Percentiles rank a stretch among this genome's conserved stretches.
Conservation (phyloP, 2,888 invertebrate species). For the Stictocephala bisonia region DNA sequence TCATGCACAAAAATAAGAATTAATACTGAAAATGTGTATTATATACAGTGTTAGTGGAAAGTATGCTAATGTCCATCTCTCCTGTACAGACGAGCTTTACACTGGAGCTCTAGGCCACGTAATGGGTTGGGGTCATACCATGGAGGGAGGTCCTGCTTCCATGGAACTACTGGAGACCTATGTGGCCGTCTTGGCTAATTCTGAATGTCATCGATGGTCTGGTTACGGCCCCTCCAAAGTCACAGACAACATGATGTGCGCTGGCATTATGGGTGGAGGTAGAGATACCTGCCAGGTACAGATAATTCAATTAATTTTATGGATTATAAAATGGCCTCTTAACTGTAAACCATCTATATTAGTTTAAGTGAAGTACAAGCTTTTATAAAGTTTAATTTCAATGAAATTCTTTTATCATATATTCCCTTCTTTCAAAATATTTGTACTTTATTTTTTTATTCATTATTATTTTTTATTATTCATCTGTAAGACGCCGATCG, state of each 20-base stretch:
- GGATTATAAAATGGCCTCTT: background rate
- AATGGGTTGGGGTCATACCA: slow-evolving; percentile 86
- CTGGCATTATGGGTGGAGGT: slow-evolving; percentile 57
- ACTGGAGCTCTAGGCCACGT: slow-evolving; percentile 71
- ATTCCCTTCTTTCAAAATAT: no score
- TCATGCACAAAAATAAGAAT: no score
- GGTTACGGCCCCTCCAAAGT: slow-evolving; percentile 66
- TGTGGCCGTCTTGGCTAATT: slow-evolving; percentile 81
- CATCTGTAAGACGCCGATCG: no score
- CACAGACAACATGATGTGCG: slow-evolving; percentile 77
- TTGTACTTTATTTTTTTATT: no score
- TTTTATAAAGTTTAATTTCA: background rate
- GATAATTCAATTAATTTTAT: background rate
- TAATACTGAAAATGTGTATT: no score
- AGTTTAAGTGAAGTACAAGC: background rate
- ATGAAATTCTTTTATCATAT: background rate
- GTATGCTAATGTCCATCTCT: no score
- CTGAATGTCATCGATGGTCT: slow-evolving; percentile 72
- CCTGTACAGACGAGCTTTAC: slow-evolving; percentile 45
- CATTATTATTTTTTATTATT: no score
- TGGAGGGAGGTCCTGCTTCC: slow-evolving; percentile 83
- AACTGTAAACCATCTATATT: no score
- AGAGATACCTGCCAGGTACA: slow-evolving; percentile 45
- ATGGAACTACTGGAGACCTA: slow-evolving; percentile 83
- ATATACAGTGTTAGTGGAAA: no score